Base-by-base conservation (phyloP, 2,797 vertebrate species). In the Peromyscus eremicus region DNA sequence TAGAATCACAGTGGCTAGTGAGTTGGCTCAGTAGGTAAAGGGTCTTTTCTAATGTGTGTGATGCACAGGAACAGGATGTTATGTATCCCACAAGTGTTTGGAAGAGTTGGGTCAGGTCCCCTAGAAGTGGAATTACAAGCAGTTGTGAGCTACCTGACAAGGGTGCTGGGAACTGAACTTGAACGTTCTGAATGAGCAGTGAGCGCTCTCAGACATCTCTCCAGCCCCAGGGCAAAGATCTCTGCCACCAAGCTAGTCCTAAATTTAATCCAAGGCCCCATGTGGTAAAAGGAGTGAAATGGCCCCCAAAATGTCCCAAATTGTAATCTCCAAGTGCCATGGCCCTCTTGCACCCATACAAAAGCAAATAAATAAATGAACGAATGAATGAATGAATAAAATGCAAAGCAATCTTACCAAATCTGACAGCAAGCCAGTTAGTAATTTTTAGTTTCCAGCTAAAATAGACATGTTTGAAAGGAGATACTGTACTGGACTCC, bases 351-450 rank as follows among this genome's bases (percentile, higher is more conserved):
- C 60, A 84, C 81, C 17, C 40, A 84, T 7, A 46, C 16, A 43
- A 17, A 40, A 62, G 27, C 29, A 46, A 66, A 46, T n/a, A 80
- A 13, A 52, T 52, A 3, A 14, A 52, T 9, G 13, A 14, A 52
- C 13, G 11, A 19, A 49, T 19, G 10, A 14, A 52, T 52, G 49
- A 52, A 52, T 52, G 13, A 52, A 52, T 52, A 12, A 49, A 49
- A 46, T 49, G 13, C 52, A 57, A 57, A 57, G 37, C n/a, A 81
- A 92, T 10, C n/a, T 91, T 80, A 93, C 37, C 5, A 88, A 21
- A 90, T 92, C 37, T 25, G 23, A 93, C 85, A 93, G 19, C 34
- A 94, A 93, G 71, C 46, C 75, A 84, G 76, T 84, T 80, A 89
- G 5, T 83, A 82, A 55, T 17, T n/a, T n/a, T n/a, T n/a, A n/a